Evolutionary conservation across 2,113 vertebrate genomes (phyloP), one percentile per base, ranked within the genome.

Genomic region (Cinclus mexicanus): DNA sequence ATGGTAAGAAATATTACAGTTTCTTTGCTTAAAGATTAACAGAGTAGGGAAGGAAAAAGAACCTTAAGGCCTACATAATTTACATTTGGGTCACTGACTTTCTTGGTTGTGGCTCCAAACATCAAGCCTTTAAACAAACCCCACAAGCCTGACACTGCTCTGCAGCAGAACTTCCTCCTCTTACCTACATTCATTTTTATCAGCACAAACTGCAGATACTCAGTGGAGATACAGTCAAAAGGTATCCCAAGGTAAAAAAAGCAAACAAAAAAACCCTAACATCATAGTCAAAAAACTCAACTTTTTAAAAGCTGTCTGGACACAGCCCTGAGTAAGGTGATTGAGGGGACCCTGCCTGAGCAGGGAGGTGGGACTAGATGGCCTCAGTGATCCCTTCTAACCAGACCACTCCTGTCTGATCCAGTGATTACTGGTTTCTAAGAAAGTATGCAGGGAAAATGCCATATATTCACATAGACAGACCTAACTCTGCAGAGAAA

Each of bases 11-110:
- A 52, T 52, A 8, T 52, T 52, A 52, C 16, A 8, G 24, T 69
- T 89, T 89, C 57, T 87, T 77, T 87, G 29, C 70, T 61, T 83
- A 75, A 80, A 92, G 47, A 91, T 67, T 67, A 96, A 74, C 4
- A 84, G 39, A 86, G 67, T 5, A 3, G n/a, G 20, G 13, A 41
- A 69, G 33, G 17, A 39, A 53, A 59, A 67, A 14, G 28, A 10
- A 2, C 35, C 39, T 56, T 68, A 69, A 67, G 26, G 26, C n/a
- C 1, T 10, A 12, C 29, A 25, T 5, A 55, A 68, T 53, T 93
- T 83, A 70, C 49, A 68, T 75, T 37, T 2, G 1, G 68, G 56
- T 94, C 93, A 90, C 79, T 71, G 49, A 56, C 47, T 80, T 83
- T 67, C 71, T 63, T 60, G 74, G 75, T n/a, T 60, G 78, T 44